Evolutionary conservation across 2,888 invertebrate species (phyloP), one percentile per base, ranked within the genome.

Genomic region (Achlya flavicornis): DNA sequence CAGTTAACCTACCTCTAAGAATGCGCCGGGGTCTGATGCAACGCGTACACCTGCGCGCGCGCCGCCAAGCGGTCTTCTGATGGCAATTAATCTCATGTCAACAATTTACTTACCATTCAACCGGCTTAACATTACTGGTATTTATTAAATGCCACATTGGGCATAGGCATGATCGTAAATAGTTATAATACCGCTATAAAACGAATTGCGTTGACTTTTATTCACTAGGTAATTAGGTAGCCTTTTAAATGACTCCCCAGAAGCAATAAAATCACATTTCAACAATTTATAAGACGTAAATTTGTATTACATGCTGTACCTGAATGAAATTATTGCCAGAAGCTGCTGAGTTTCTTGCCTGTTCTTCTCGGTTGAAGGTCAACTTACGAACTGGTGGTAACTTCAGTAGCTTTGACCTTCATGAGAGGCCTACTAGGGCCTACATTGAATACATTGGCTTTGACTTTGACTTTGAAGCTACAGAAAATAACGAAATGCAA

Each of bases 1-100:
- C 60, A 59, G 70, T 67, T 70, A 64, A 35, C 62, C 57, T 66
- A 73, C 67, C 65, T 63, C 75, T 73, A 68, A 84, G 87, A 86
- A 87, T 88, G 88, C 79, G 79, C 74, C 63, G 71, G 61, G 79
- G 75, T 76, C 75, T 85, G 85, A 85, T 84, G 88, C 85, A 89
- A 90, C 35, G 35, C 35, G 70, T 82, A 80, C 89, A 89, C 89
- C 82, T 81, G 86, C 80, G 84, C 81, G 75, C 74, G 80, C 85
- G 88, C 78, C 86, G 91, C 89, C 91, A 88, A 83, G 88, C 91
- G 77, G 89, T 90, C 91, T 90, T 89, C 84, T 75, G 72, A 72
- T 74, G 74, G 76, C 86, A 81, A 90, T 88, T 88, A 89, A 86
- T 86, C 79, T 84, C 80, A 75, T 71, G 80, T 83, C 80, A 85